phyloP scores from a whole-genome alignment of 2,797 vertebrate species.

The Telmatherina bonti region DNA sequence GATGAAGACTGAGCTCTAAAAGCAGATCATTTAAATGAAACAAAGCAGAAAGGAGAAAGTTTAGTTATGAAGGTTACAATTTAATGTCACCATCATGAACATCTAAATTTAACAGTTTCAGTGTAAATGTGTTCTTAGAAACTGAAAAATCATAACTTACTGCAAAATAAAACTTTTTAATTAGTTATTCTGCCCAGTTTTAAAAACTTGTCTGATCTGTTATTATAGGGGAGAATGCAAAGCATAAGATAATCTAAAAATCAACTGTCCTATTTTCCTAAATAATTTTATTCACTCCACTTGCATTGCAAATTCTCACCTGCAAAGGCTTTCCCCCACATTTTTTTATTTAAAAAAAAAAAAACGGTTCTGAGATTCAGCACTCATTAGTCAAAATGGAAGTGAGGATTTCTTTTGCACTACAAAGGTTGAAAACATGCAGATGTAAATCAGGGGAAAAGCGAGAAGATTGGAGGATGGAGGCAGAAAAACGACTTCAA shows the following conservation, averaged over 20 bases:
- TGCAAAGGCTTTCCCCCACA: constrained; percentile 46
- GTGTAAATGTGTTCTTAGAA: neutral
- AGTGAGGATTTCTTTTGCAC: constrained; percentile 73
- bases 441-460: constrained; percentile 74
- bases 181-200: constrained; percentile 9
- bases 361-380: constrained; percentile 49
- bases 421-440: constrained; percentile 74
- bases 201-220: constrained; percentile 10
- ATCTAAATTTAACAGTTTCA: neutral
- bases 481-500: constrained; percentile 64
- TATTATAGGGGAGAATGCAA: constrained; percentile 27
- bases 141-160: neutral
- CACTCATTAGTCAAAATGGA: constrained; percentile 74
- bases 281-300: constrained; percentile 40
- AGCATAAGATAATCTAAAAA: constrained; percentile 27
- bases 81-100: neutral
- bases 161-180: constrained; percentile 38
- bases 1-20: no score
- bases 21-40: no score
- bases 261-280: constrained; percentile 43
- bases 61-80: neutral
- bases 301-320: constrained; percentile 75
- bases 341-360: no score
- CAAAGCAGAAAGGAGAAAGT: no score
- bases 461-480: constrained; percentile 26